Evolutionary conservation across 2,113 vertebrate genomes (phyloP).

Genomic region (Sylvietta virens): DNA sequence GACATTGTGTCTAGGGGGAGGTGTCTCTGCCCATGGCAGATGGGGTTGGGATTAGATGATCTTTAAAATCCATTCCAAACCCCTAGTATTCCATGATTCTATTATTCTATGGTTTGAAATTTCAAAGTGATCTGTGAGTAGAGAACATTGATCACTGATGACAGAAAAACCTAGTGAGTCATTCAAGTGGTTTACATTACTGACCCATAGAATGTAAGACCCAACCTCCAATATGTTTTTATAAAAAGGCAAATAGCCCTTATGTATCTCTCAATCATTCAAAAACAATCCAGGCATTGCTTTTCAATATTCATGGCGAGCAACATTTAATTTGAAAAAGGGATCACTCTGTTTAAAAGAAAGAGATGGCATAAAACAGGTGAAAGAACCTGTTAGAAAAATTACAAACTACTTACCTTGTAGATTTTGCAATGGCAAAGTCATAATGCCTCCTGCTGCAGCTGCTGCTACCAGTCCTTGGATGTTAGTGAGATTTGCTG

Average conservation of each 20-base stretch:
- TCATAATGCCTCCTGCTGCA: slow-evolving; percentile 97
- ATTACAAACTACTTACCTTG: slow-evolving; percentile 81
- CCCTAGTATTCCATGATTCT: neutral
- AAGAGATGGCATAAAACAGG: neutral
- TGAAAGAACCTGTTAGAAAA: neutral
- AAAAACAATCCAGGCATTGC: neutral
- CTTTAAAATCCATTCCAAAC: neutral
- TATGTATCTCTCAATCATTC: neutral
- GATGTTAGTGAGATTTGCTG: slow-evolving; percentile 90
- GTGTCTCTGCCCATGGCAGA: too few species aligned
- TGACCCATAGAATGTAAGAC: neutral
- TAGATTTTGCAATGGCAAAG: slow-evolving; percentile 97
- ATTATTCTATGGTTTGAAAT: neutral
- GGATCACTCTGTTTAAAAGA: neutral
- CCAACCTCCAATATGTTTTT: neutral
- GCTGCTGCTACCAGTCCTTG: slow-evolving; percentile 98
- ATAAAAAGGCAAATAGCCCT: neutral
- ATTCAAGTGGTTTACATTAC: neutral
- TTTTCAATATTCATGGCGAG: neutral
- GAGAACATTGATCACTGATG: neutral
- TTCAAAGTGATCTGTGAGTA: neutral
- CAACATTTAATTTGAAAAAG: neutral
- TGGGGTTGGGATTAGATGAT: neutral
- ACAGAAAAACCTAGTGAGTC: neutral
- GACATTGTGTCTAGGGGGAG: neutral